phyloP scores from a whole-genome alignment of 1,140 invertebrate genomes.

The Solenopsis invicta region DNA sequence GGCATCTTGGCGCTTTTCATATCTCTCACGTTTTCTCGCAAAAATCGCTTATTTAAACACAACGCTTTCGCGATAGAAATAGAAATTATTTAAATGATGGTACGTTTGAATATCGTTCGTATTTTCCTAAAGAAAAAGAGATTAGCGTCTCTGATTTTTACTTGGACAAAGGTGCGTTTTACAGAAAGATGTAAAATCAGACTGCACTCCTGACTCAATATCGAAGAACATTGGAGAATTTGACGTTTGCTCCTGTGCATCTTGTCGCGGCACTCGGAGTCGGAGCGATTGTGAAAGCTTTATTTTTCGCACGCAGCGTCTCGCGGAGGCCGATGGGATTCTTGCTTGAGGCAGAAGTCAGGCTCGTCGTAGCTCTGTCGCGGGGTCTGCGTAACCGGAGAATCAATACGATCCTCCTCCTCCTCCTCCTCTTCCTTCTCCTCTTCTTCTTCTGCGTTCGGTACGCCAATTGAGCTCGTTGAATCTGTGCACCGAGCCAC shows the following conservation, averaged over 20 bases:
- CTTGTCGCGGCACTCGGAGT: not conserved
- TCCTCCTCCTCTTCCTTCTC: conserved; percentile 54
- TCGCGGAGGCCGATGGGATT: conserved; percentile 17
- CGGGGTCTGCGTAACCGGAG: conserved; percentile 78
- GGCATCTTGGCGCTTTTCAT: conserved; percentile 20
- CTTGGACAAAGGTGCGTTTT: not conserved
- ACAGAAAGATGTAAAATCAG: not conserved
- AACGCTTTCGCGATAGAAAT: not conserved
- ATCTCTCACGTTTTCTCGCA: not conserved
- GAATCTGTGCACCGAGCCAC: conserved; percentile 86
- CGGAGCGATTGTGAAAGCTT: not conserved
- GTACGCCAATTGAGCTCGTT: conserved; percentile 86
- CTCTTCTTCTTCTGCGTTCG: conserved; percentile 74
- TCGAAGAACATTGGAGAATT: not conserved
- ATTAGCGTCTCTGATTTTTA: not conserved
- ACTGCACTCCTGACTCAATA: not conserved
- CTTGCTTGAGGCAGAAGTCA: conserved; percentile 61
- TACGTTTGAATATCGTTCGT: not conserved
- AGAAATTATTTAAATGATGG: not conserved
- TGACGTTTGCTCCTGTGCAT: not conserved
- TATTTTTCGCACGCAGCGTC: conserved; percentile 23
- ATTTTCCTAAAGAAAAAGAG: not conserved
- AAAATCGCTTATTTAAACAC: not conserved
- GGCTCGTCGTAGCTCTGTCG: conserved; percentile 56
- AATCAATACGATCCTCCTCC: conserved; percentile 84